These are phyloP conservation scores for Spinus pinus DNA, from an alignment of 2,797 vertebrate genomes.

Conservation along the genomic window DNA sequence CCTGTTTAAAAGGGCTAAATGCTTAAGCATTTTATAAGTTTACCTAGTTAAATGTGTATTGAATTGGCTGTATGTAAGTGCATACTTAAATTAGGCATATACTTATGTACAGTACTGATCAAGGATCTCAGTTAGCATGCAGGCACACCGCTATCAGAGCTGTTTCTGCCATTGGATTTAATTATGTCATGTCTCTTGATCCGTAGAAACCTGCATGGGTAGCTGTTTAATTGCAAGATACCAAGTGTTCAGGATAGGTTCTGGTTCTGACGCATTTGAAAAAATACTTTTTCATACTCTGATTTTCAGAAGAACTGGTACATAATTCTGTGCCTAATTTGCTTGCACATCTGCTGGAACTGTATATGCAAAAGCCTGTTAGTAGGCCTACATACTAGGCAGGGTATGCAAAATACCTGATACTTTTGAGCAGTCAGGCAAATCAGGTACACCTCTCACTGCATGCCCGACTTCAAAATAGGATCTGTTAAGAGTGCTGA, in stretches of 20 bases:
- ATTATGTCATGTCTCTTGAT: not conserved
- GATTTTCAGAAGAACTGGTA: not conserved
- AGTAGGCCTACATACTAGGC: not conserved
- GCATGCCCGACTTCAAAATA: not conserved
- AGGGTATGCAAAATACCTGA: not conserved
- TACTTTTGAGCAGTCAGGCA: not conserved
- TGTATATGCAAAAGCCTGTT: not conserved
- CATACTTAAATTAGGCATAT: slow-evolving; percentile 34
- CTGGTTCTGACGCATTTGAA: not conserved
- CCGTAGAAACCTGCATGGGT: not conserved
- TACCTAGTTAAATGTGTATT: not conserved
- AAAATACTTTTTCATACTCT: not conserved
- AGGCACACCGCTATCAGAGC: not conserved
- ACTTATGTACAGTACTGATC: not conserved
- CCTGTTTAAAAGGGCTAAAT: not conserved
- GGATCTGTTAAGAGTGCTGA: not conserved
- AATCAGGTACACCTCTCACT: not conserved
- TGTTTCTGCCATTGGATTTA: not conserved
- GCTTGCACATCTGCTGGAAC: not conserved
- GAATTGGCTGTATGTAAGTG: not conserved
- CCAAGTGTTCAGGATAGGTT: not conserved
- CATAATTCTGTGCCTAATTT: slow-evolving; percentile 50
- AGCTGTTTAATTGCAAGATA: not conserved
- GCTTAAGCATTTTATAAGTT: not conserved
- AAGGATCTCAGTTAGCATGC: not conserved